Conservation (phyloP, 2,888 invertebrate species). For the Catocala nupta region DNA sequence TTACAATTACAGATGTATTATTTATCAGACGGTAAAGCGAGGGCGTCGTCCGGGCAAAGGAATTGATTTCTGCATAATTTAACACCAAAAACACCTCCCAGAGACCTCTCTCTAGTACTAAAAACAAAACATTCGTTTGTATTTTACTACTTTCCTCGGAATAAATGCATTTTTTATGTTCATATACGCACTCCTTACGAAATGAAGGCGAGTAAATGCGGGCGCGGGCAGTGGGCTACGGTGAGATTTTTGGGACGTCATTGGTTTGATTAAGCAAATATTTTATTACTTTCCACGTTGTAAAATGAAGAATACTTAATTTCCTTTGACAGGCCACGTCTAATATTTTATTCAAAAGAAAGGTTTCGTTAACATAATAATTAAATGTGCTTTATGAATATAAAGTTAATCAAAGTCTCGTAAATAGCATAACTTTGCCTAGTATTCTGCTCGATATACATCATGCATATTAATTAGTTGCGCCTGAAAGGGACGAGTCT, state of each 20-base stretch:
- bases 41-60: slow-evolving; percentile 76
- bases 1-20: slow-evolving; percentile 85
- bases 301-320: slow-evolving; percentile 75
- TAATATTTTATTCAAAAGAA: slow-evolving; percentile 85
- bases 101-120: slow-evolving; percentile 77
- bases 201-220: slow-evolving; percentile 55
- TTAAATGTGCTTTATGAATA: slow-evolving; percentile 86
- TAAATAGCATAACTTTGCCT: slow-evolving; percentile 82
- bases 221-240: slow-evolving; percentile 13
- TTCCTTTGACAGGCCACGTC: slow-evolving; percentile 79
- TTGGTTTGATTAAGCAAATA: slow-evolving; percentile 60
- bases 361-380: slow-evolving; percentile 86
- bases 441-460: slow-evolving; percentile 80
- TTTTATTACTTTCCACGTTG: slow-evolving; percentile 56
- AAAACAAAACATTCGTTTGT: slow-evolving; percentile 85
- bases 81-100: slow-evolving; percentile 81
- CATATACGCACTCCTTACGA: slow-evolving; percentile 56
- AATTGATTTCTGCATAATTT: slow-evolving; percentile 88
- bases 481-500: slow-evolving; percentile 50
- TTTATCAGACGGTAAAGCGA: slow-evolving; percentile 76
- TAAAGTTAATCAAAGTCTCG: slow-evolving; percentile 81
- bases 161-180: slow-evolving; percentile 77
- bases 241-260: slow-evolving; percentile 21
- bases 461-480: slow-evolving; percentile 79
- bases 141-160: slow-evolving; percentile 79